Conservation (phyloP, 2,888 invertebrate genomes). For the Tuberolachnus salignus region DNA sequence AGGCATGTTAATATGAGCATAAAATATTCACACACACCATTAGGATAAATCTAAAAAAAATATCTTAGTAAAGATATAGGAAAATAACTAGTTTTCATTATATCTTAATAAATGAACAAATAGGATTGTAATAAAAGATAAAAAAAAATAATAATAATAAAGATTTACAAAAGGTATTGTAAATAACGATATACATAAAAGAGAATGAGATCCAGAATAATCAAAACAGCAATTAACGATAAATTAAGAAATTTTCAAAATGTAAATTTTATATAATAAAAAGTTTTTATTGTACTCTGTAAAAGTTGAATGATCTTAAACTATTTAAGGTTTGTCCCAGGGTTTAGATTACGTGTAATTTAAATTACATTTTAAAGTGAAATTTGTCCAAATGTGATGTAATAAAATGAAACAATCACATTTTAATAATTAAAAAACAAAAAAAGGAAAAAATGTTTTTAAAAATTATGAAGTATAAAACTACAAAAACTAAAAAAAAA, state of each 20-base stretch:
- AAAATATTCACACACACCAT: constrained; percentile 26
- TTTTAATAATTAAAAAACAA: constrained; percentile 3
- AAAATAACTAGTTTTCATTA: constrained; percentile 25
- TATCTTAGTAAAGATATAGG: constrained; percentile 1
- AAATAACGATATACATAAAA: constrained; percentile 46
- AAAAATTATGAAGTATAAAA: constrained; percentile 2
- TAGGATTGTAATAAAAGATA: constrained; percentile 2
- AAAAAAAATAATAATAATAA: too few relatives aligned
- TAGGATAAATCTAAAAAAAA: constrained; percentile 6
- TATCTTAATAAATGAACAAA: constrained; percentile 27
- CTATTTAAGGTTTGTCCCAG: too few relatives aligned
- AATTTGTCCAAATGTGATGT: neutral
- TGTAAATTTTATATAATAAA: neutral
- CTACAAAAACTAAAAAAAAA: constrained; percentile 7
- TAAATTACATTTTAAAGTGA: neutral
- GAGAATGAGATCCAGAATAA: constrained; percentile 47
- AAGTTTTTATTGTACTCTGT: too few relatives aligned
- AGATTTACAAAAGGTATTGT: constrained; percentile 32
- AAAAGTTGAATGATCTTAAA: neutral
- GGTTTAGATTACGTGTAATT: neutral
- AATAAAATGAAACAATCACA: neutral
- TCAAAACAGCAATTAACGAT: constrained; percentile 14
- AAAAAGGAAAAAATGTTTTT: neutral
- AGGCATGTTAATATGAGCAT: constrained; percentile 2
- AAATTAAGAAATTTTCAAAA: constrained; percentile 2